A percentile compares a stretch with the other conserved stretches of the same genome.
phyloP scores from a whole-genome alignment of 2,888 invertebrate genomes.

The Phyllotreta cruciferae region DNA sequence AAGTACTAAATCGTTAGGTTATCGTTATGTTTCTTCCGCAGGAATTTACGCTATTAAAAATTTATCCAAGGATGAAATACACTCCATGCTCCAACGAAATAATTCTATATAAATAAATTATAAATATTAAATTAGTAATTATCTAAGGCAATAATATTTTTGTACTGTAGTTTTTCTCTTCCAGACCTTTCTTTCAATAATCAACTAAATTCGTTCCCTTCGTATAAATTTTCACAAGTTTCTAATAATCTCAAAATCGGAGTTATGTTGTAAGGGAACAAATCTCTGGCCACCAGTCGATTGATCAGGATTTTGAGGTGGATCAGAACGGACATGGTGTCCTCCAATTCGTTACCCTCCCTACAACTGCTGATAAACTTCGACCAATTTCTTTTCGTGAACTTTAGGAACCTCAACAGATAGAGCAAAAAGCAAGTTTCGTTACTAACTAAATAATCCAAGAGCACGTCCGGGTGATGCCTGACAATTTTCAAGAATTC shows the following conservation, averaged over 20 bases:
- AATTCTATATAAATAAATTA: slow-evolving; percentile 6
- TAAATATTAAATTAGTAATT: slow-evolving; percentile 15
- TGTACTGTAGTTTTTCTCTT: slow-evolving; percentile 22
- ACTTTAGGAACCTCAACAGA: slow-evolving; percentile 82
- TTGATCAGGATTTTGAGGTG: slow-evolving; percentile 81
- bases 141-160: slow-evolving; percentile 29
- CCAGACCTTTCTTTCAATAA: slow-evolving; percentile 29
- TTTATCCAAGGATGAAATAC: background rate
- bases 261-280: slow-evolving; percentile 90
- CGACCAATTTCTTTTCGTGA: slow-evolving; percentile 82
- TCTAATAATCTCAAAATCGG: slow-evolving; percentile 84
- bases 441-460: slow-evolving; percentile 87
- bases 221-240: slow-evolving; percentile 84
- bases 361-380: slow-evolving; percentile 82
- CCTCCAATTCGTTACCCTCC: slow-evolving; percentile 71
- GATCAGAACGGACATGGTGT: slow-evolving; percentile 84
- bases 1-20: background rate
- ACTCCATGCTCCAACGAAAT: background rate
- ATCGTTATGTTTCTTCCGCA: background rate
- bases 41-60: slow-evolving; percentile 10
- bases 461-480: slow-evolving; percentile 78
- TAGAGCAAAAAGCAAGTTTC: slow-evolving; percentile 90
- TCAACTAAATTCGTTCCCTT: slow-evolving; percentile 83
- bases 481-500: slow-evolving; percentile 85
- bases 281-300: slow-evolving; percentile 79